Evolutionary conservation across 2,797 vertebrate species (phyloP).

Genomic region (Bufotes viridis): DNA sequence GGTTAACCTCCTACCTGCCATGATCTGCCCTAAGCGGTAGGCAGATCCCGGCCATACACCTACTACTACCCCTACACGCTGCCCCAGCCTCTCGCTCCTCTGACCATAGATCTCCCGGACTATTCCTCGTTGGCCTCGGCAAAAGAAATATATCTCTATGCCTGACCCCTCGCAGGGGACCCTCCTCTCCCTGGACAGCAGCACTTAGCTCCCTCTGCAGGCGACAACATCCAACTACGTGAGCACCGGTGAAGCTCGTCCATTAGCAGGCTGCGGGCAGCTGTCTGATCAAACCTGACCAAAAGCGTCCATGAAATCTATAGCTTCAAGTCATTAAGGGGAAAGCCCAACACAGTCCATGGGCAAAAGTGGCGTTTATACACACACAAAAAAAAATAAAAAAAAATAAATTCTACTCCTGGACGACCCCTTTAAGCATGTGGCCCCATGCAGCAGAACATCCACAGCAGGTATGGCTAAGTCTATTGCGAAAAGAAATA

Average conservation of each 20-base stretch:
- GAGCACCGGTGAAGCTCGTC: background rate
- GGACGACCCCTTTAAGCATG: no score
- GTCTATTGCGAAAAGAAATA: no score
- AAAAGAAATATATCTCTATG: conserved; percentile 48
- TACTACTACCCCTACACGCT: background rate
- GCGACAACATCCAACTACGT: background rate
- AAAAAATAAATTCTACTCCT: no score
- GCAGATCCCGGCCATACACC: background rate
- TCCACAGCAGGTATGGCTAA: no score
- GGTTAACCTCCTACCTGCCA: background rate
- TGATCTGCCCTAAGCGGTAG: background rate
- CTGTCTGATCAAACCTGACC: no score
- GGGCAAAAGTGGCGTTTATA: no score
- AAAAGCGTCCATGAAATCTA: no score
- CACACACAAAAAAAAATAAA: no score
- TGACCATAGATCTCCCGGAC: no score
- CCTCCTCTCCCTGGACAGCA: background rate
- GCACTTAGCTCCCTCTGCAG: background rate
- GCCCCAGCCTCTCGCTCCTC: background rate
- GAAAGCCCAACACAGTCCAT: no score
- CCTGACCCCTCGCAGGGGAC: background rate
- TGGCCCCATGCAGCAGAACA: no score
- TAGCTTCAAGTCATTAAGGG: no score
- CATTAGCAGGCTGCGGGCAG: background rate
- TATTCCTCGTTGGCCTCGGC: conserved; percentile 30